Conservation (phyloP, 2,888 invertebrate genomes). For the Nomada fabriciana region DNA sequence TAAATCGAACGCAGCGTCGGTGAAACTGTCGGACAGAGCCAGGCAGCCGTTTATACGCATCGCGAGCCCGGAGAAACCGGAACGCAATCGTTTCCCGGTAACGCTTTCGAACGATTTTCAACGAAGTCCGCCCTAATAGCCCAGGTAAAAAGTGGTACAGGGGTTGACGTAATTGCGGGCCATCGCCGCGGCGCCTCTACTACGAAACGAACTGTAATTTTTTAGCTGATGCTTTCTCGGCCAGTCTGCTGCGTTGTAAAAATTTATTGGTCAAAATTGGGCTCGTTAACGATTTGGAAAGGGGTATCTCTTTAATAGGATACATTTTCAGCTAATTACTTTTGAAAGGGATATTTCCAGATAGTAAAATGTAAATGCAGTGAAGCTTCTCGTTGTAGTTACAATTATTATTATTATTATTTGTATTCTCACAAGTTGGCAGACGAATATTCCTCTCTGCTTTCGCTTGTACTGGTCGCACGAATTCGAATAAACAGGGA, state of each 20-base stretch:
- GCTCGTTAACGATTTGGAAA: no score
- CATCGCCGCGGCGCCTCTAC: background rate
- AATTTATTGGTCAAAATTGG: no score
- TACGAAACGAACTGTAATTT: background rate
- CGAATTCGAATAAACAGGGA: slow-evolving; percentile 30
- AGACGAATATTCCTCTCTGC: no score
- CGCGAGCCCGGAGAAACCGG: slow-evolving; percentile 35
- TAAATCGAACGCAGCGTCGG: slow-evolving; percentile 24
- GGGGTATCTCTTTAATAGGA: no score
- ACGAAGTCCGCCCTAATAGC: background rate
- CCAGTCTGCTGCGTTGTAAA: no score
- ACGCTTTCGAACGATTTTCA: slow-evolving; percentile 5
- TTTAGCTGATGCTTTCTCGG: background rate
- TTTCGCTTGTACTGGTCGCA: background rate
- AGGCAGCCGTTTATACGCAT: slow-evolving; percentile 8
- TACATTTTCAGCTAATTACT: no score
- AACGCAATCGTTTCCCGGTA: slow-evolving; percentile 7
- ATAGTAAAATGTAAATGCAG: no score
- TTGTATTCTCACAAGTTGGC: no score
- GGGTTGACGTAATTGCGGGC: background rate
- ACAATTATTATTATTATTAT: no score
- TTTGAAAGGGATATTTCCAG: no score
- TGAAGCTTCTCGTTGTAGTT: no score
- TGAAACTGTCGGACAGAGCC: background rate
- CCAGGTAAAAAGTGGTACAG: background rate